Conservation (phyloP, 2,797 vertebrate species). For the Loriculus beryllinus region DNA sequence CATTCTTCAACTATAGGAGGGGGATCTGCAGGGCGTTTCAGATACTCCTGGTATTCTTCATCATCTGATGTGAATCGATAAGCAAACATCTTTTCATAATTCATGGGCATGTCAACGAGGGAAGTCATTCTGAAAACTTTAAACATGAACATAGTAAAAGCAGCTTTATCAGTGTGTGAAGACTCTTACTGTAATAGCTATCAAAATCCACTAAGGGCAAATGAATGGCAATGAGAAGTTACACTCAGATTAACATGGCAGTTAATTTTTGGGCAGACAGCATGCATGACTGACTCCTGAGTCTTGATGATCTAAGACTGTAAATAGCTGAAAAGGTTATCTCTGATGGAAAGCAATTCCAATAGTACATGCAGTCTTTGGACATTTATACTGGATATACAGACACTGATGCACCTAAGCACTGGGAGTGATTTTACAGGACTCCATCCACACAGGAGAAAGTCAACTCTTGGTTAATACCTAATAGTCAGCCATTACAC, state of each 20-base stretch:
- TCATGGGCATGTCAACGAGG: conserved; percentile 46
- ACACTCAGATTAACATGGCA: not conserved
- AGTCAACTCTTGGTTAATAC: not conserved
- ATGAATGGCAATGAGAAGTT: not conserved
- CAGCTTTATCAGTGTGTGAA: not conserved
- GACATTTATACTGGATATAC: not conserved
- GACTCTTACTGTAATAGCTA: not conserved
- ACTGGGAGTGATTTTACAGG: not conserved
- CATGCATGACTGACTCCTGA: not conserved
- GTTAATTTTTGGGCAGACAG: not conserved
- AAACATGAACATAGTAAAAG: not conserved
- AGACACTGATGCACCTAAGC: not conserved
- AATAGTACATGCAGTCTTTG: not conserved
- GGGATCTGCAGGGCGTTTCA: conserved; percentile 74
- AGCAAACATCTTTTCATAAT: conserved; percentile 85
- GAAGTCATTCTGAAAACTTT: conserved; percentile 79
- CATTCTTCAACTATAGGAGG: conserved; percentile 90
- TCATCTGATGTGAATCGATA: conserved; percentile 84
- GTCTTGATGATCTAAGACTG: not conserved
- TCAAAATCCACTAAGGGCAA: not conserved
- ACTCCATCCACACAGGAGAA: not conserved
- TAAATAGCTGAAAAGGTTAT: not conserved
- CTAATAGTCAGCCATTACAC: not conserved
- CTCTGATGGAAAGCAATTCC: not conserved
- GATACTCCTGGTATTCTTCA: conserved; percentile 84